phyloP scores from a whole-genome alignment of 2,888 invertebrate species.

The Exephanes ischioxanthus region DNA sequence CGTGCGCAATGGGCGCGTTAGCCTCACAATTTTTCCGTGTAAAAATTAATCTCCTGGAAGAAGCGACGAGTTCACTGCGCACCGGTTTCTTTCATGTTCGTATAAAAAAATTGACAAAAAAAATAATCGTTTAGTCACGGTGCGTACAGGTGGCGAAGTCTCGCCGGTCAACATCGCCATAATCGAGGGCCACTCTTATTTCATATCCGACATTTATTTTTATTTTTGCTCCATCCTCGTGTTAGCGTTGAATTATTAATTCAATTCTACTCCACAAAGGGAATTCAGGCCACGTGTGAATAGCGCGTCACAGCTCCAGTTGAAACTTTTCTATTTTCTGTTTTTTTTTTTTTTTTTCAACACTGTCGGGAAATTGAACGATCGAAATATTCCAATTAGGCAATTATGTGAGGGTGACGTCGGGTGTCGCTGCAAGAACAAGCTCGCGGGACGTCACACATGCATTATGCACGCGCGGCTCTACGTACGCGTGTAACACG shows the following conservation, averaged over 20 bases:
- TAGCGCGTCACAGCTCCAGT: not conserved
- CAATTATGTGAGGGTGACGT: conserved; percentile 31
- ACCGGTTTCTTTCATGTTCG: not conserved
- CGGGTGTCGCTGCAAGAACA: conserved; percentile 27
- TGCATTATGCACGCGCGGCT: conserved; percentile 48
- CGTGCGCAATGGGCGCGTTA: conserved; percentile 10
- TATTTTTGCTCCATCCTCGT: not conserved
- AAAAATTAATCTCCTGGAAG: conserved; percentile 61
- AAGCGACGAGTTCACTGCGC: conserved; percentile 12
- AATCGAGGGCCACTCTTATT: conserved; percentile 6
- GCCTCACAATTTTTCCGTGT: conserved; percentile 16
- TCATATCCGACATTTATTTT: not conserved
- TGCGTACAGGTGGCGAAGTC: conserved; percentile 79
- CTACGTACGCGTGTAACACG: conserved; percentile 17
- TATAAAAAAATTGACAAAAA: conserved; percentile 62
- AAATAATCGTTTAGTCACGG: conserved; percentile 80
- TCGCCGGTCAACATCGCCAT: conserved; percentile 25
- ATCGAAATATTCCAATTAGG: conserved; percentile 47
- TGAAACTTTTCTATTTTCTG: conserved; percentile 13
- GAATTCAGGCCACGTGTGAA: conserved; percentile 39
- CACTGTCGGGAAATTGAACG: conserved; percentile 40
- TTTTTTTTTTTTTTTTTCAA: not conserved
- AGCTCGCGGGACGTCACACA: conserved; percentile 20
- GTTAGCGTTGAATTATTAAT: conserved; percentile 17
- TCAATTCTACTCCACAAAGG: conserved; percentile 10